Conservation (phyloP, 2,797 vertebrate genomes). For the Pseudochirops corinnae region DNA sequence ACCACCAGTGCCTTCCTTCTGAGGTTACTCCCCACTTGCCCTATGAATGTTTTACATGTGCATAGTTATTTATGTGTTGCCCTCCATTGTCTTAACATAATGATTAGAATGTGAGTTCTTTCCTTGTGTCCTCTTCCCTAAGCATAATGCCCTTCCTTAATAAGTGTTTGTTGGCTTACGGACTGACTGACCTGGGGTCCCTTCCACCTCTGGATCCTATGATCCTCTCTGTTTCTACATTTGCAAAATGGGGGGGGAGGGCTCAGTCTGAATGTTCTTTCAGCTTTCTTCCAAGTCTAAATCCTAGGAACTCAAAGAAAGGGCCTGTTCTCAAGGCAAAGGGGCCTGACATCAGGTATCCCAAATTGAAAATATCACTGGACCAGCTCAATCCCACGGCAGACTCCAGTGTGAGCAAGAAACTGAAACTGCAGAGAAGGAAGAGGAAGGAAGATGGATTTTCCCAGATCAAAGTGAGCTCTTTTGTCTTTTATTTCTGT, state of each 20-base stretch:
- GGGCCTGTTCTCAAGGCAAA: not conserved
- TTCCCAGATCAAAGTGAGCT: conserved; percentile 71
- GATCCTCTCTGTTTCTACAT: not conserved
- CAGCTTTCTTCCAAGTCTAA: not conserved
- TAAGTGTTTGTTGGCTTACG: not conserved
- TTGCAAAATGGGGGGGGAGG: not conserved
- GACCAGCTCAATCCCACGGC: not conserved
- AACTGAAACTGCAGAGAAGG: not conserved
- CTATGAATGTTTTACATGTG: not conserved
- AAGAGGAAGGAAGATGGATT: conserved; percentile 30
- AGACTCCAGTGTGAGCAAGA: not conserved
- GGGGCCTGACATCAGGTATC: not conserved
- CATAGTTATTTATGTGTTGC: not conserved
- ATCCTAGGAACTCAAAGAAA: not conserved
- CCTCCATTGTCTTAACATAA: not conserved
- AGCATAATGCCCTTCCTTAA: not conserved
- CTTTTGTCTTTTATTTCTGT: conserved; percentile 69
- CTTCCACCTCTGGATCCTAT: not conserved
- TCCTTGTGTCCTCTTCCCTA: not conserved
- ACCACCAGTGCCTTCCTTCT: not conserved
- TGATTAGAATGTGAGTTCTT: not conserved
- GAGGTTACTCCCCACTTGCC: not conserved
- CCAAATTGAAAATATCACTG: not conserved
- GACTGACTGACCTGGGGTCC: not conserved
- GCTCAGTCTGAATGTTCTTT: not conserved